A percentile compares a stretch with the other conserved stretches of the same genome.
Evolutionary conservation across 1,140 invertebrate species (phyloP).

Genomic region (Pinna nobilis): DNA sequence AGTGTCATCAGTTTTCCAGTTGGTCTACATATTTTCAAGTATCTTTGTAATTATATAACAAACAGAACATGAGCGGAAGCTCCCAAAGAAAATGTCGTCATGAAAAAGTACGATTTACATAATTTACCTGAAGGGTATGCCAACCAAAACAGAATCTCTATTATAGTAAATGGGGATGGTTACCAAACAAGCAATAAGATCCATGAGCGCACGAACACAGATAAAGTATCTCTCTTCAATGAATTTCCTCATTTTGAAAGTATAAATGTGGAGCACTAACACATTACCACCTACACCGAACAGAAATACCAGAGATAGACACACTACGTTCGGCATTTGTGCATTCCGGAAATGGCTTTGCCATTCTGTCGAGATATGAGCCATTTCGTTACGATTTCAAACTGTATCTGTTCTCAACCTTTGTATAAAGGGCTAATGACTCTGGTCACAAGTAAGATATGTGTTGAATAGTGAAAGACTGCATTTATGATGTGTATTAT

Average conservation of each 20-base stretch:
- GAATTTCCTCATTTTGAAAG: background rate
- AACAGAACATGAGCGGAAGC: constrained; percentile 2
- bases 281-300: constrained; percentile 1
- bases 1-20: constrained; percentile 1
- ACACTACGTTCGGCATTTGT: background rate
- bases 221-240: constrained; percentile 6
- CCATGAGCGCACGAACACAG: background rate
- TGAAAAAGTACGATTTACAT: background rate
- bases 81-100: background rate
- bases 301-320: background rate
- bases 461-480: too few species aligned
- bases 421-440: too few species aligned
- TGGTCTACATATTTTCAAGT: constrained; percentile 7
- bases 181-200: background rate
- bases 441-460: too few species aligned
- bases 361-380: too few species aligned
- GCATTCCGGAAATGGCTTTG: too few species aligned
- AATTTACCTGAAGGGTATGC: background rate
- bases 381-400: too few species aligned
- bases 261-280: background rate
- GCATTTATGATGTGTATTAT: too few species aligned
- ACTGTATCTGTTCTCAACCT: too few species aligned
- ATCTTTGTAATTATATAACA: background rate
- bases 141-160: background rate
- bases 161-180: background rate